Evolutionary conservation across 2,888 invertebrate genomes (phyloP), one percentile per base, ranked within the genome.

Genomic region (Chrysomela aeneicollis): DNA sequence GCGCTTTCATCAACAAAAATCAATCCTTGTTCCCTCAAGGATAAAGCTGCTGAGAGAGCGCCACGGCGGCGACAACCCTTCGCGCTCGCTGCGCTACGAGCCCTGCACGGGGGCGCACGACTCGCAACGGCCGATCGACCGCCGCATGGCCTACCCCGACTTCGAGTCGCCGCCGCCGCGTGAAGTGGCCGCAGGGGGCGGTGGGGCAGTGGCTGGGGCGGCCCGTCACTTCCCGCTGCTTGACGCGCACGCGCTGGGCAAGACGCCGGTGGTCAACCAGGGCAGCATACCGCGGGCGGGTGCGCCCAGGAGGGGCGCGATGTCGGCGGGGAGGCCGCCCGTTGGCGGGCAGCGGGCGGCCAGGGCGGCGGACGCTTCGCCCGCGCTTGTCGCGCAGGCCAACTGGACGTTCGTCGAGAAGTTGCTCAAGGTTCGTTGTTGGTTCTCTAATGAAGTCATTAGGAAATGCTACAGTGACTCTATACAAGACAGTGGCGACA

Each of bases 371-470:
- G 87, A 89, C 1, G 87, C 89, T 74, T 94, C 94, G 70, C 94
- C 96, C 0, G 94, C 96, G 0, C 88, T 94, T 42, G 93, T 98
- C 76, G 96, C 96, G 12, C 96, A 98, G 82, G 96, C 97, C 35
- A 98, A 99, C 84, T 95, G 97, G 91, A 94, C 95, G 21, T 99
- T 99, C 85, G 98, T 99, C 53, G 98, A 98, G 80, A 95, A 97
- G 81, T 87, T 99, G 73, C 86, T 99, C 54, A 97, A 97, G 88
- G 98, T 94, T 84, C 74, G 71, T 69, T 35, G 12, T 22, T 51
- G 1, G 9, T 55, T 4, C 37, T n/a, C n/a, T n/a, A n/a, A n/a
- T n/a, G n/a, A n/a, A n/a, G n/a, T n/a, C n/a, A n/a, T n/a, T n/a
- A n/a, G n/a, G n/a, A n/a, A 26, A 6, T 26, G 26, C 26, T 26